Conservation (phyloP, 2,113 vertebrate species). For the Nicator chloris region DNA sequence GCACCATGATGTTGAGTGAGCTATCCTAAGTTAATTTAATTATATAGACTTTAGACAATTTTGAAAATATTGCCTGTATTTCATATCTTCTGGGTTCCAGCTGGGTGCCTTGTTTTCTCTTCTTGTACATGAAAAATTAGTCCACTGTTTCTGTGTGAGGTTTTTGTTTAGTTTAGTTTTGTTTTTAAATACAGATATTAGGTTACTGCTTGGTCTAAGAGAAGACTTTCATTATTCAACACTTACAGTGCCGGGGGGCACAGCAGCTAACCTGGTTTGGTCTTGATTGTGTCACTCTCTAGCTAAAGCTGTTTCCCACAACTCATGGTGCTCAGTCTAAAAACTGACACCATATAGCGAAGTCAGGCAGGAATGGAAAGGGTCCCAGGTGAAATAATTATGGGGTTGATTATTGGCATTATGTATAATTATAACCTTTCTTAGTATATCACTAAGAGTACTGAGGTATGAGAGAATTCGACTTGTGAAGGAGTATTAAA, state of each 20-base stretch:
- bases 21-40: slow-evolving; percentile 16
- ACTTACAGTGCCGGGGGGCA: neutral
- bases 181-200: neutral
- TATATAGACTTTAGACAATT: neutral
- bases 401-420: neutral
- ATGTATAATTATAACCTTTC: neutral
- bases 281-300: neutral
- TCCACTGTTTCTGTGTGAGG: neutral
- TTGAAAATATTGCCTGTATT: neutral
- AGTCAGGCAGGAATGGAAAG: neutral
- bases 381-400: neutral
- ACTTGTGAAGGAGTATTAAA: neutral
- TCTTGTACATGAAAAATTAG: neutral
- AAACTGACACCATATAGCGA: neutral
- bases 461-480: neutral
- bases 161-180: neutral
- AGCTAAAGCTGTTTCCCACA: neutral
- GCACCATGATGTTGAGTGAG: neutral
- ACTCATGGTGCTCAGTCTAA: neutral
- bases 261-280: neutral
- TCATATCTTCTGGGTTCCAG: neutral
- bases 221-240: neutral
- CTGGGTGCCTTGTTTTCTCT: neutral
- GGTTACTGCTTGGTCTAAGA: neutral
- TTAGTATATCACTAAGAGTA: neutral